A percentile compares a stretch with the other conserved stretches of the same genome.
Evolutionary conservation across 2,797 vertebrate genomes (phyloP).

Genomic region (Emydoidea blandingii): DNA sequence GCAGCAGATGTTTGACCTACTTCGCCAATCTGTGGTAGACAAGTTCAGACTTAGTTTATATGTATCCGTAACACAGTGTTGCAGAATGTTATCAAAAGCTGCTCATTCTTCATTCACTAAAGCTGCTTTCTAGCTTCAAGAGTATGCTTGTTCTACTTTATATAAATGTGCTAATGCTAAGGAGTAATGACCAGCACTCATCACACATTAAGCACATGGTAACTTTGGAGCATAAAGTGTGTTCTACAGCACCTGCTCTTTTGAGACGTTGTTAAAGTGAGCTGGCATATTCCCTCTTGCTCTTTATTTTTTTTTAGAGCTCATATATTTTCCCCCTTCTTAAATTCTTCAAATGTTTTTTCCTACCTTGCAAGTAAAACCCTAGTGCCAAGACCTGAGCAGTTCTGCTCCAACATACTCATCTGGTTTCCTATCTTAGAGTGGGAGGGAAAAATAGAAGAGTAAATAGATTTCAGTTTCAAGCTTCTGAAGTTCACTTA

Average conservation of each 20-base stretch:
- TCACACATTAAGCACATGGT: background rate
- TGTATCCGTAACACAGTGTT: background rate
- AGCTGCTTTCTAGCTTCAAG: background rate
- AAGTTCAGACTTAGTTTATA: background rate
- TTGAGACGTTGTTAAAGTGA: background rate
- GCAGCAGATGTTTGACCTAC: background rate
- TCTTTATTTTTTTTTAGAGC: fast-evolving
- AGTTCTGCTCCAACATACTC: background rate
- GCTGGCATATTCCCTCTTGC: background rate
- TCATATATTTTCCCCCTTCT: background rate
- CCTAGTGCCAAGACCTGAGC: background rate
- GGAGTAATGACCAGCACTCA: background rate
- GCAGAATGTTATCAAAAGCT: background rate
- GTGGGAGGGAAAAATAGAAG: fast-evolving
- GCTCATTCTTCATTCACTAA: background rate
- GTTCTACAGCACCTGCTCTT: fast-evolving
- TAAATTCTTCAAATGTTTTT: background rate
- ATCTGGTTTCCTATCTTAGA: fast-evolving
- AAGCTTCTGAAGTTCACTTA: background rate
- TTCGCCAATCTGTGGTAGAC: fast-evolving
- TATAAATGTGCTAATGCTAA: background rate
- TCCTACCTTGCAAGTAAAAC: background rate
- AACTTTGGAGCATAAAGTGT: fast-evolving
- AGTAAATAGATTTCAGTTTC: fast-evolving
- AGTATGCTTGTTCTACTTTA: background rate